These are phyloP conservation scores for Buathra laborator DNA, from an alignment of 2,888 invertebrate genomes.

Conservation along the genomic window DNA sequence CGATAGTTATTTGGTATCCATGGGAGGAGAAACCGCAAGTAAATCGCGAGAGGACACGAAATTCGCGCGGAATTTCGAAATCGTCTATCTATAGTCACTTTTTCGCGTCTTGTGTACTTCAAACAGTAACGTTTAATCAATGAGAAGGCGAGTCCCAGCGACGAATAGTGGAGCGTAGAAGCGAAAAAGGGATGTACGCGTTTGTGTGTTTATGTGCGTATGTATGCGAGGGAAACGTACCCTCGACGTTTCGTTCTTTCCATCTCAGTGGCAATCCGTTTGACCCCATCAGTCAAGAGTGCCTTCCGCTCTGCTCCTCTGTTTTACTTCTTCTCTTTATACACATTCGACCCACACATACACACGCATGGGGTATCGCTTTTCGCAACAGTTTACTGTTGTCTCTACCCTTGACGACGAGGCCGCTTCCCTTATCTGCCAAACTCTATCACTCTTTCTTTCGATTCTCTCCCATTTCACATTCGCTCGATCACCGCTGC, in stretches of 20 bases:
- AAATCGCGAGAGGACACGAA: no score
- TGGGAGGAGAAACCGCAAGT: no score
- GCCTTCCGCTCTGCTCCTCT: not conserved
- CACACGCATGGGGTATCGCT: not conserved
- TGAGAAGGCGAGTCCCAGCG: not conserved
- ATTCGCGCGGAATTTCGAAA: not conserved
- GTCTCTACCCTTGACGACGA: not conserved
- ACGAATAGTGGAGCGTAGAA: not conserved
- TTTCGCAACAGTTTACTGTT: constrained; percentile 3
- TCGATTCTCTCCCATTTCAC: not conserved
- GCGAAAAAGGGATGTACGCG: not conserved
- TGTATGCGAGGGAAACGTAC: not conserved
- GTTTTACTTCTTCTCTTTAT: not conserved
- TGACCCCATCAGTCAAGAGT: constrained; percentile 39
- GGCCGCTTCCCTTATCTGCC: not conserved
- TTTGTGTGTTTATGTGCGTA: not conserved
- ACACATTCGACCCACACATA: not conserved
- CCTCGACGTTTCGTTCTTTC: constrained; percentile 14
- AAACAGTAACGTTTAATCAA: not conserved
- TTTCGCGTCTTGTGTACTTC: not conserved
- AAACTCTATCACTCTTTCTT: not conserved
- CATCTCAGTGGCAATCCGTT: constrained; percentile 29
- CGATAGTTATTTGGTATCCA: not conserved
- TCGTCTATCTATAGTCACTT: not conserved
- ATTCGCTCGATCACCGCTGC: not conserved